These are phyloP conservation scores for Cistogaster globosa DNA, from an alignment of 2,888 invertebrate species.

Conservation along the genomic window DNA sequence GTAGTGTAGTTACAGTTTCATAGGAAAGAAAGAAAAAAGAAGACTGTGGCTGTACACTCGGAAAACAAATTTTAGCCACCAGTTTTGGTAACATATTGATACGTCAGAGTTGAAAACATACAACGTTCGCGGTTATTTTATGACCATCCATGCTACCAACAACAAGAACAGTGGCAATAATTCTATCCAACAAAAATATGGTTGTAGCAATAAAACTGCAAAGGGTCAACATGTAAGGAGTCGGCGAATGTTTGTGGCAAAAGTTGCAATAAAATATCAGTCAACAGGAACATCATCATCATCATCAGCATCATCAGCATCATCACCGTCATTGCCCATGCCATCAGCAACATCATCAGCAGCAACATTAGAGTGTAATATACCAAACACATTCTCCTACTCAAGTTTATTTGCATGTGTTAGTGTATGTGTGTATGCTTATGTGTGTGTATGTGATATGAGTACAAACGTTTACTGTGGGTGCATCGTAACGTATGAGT, in stretches of 20 bases:
- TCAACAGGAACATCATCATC: slow-evolving; percentile 52
- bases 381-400: no score
- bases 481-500: slow-evolving; percentile 52
- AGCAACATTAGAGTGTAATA: background rate
- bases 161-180: slow-evolving; percentile 7
- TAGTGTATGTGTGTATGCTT: no score
- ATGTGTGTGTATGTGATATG: background rate
- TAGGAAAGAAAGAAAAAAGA: background rate
- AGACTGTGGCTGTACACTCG: background rate
- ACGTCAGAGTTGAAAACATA: slow-evolving; percentile 9
- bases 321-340: background rate
- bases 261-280: slow-evolving; percentile 28
- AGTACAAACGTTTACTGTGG: slow-evolving; percentile 9
- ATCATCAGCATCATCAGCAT: no score
- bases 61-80: background rate
- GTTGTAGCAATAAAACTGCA: slow-evolving; percentile 12
- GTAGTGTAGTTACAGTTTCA: slow-evolving; percentile 8
- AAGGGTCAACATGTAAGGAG: slow-evolving; percentile 42
- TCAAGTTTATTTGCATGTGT: no score
- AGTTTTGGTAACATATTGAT: slow-evolving; percentile 52
- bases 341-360: background rate
- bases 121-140: slow-evolving; percentile 47
- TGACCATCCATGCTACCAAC: slow-evolving; percentile 34
- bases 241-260: slow-evolving; percentile 36
- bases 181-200: slow-evolving; percentile 11